Evolutionary conservation across 2,888 invertebrate genomes (phyloP), one percentile per base, ranked within the genome.

Genomic region (Drosophila recens): DNA sequence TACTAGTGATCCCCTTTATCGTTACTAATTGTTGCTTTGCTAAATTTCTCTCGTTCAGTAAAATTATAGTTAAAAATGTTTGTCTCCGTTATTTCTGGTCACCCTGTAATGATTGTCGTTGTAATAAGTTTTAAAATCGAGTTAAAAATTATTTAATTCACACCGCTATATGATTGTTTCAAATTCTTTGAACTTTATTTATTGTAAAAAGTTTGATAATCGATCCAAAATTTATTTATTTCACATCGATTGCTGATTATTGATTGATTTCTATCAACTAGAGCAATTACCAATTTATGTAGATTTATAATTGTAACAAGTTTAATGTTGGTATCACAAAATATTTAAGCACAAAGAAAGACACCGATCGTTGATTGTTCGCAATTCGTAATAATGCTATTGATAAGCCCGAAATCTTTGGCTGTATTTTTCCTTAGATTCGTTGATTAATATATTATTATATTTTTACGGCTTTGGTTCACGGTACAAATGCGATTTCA

Each of bases 371-470:
- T 30, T 9, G 38, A 42, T 27, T 36, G 23, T 58, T 58, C n/a
- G n/a, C n/a, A 0, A 8, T 58, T 58, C n/a, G n/a, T 38, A 0
- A 8, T 38, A 38, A 34, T 69, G 69, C 20, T 57, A 49, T 59
- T 64, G 76, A 73, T 72, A 66, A 66, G 56, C 5, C 2, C 30
- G 38, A 49, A 46, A 15, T 33, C 30, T 23, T 27, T 13, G 11
- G 38, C 38, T 6, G 45, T 23, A 20, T 56, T 56, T 34, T 45
- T 34, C 33, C 30, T 30, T 17, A 13, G 30, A 54, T 42, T 45
- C 45, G 10, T 15, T 34, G 56, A 45, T 45, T 45, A 71, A 46
- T 17, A 8, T 30, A 8, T 30, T 30, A 17, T 17, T 17, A 17
- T 17, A 17, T 30, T 30, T 49, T 68, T 13, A 64, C 34, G 63